Conservation (phyloP, 2,888 invertebrate species). For the Baronia brevicornis region DNA sequence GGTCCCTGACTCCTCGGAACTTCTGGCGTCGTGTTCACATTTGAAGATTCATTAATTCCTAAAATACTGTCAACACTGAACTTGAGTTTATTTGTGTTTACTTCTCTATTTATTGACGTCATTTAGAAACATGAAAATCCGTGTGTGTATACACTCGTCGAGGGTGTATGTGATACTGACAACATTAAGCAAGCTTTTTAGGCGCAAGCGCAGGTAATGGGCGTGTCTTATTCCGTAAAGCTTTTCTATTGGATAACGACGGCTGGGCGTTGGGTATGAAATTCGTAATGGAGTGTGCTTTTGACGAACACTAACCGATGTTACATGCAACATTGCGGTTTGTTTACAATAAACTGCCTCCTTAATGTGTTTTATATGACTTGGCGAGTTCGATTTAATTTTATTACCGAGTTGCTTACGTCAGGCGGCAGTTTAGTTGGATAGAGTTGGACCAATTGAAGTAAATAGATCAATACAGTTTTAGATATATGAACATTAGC, state of each 20-base stretch:
- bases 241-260: slow-evolving; percentile 41
- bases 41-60: slow-evolving; percentile 54
- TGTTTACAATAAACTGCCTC: slow-evolving; percentile 68
- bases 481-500: too few species aligned
- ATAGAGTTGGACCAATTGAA: slow-evolving; percentile 9
- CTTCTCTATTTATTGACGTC: slow-evolving; percentile 58
- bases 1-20: slow-evolving; percentile 42
- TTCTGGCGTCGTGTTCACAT: slow-evolving; percentile 28
- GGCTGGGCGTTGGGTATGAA: slow-evolving; percentile 42
- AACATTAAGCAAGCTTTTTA: slow-evolving; percentile 31
- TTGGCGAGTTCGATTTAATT: slow-evolving; percentile 58
- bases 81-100: slow-evolving; percentile 69
- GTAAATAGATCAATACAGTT: slow-evolving; percentile 6
- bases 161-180: slow-evolving; percentile 59
- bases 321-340: slow-evolving; percentile 56
- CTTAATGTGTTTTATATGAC: slow-evolving; percentile 70
- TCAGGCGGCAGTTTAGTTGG: slow-evolving; percentile 38
- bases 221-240: slow-evolving; percentile 44
- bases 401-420: slow-evolving; percentile 53
- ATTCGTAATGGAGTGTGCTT: slow-evolving; percentile 47
- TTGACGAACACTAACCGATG: slow-evolving; percentile 52
- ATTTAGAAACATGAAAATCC: slow-evolving; percentile 31
- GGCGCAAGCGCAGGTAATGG: slow-evolving; percentile 52
- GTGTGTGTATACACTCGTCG: slow-evolving; percentile 33
- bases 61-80: slow-evolving; percentile 84